These are phyloP conservation scores for Psittacula echo DNA, from an alignment of 2,797 vertebrate species.

Conservation along the genomic window DNA sequence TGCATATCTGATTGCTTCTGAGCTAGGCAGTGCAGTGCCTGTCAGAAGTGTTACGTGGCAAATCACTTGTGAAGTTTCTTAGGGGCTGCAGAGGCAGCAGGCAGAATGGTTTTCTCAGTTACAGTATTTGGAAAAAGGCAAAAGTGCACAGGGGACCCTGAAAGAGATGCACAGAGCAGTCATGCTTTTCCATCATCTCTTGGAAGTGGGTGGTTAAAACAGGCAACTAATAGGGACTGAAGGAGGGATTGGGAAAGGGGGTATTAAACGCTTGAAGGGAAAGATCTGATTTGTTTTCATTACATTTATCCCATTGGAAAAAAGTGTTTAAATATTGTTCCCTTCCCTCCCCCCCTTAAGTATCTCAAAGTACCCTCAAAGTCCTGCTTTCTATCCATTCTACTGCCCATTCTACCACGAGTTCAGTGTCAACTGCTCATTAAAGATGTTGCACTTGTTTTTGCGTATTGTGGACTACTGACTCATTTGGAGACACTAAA, in stretches of 20 bases:
- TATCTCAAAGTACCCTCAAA: not conserved
- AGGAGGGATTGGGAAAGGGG: not conserved
- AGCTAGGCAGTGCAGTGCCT: not conserved
- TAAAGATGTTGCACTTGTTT: not conserved
- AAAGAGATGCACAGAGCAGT: not conserved
- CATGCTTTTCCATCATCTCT: not conserved
- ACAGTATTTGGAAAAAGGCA: not conserved
- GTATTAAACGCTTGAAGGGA: not conserved
- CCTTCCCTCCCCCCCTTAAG: not conserved
- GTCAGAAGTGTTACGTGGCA: fast-evolving
- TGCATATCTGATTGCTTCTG: not conserved
- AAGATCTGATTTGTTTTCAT: not conserved
- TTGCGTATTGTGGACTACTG: not conserved
- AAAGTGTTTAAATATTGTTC: not conserved
- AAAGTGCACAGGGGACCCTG: not conserved
- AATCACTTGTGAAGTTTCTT: not conserved
- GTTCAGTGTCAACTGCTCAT: not conserved
- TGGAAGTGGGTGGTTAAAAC: not conserved
- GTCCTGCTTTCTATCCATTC: not conserved
- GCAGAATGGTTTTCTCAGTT: not conserved
- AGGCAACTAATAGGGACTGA: not conserved
- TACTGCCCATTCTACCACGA: not conserved
- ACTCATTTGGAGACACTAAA: not conserved
- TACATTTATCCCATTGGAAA: not conserved
- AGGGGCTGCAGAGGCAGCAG: not conserved